phyloP scores from a whole-genome alignment of 1,140 invertebrate species.

The Holotrichia oblita region DNA sequence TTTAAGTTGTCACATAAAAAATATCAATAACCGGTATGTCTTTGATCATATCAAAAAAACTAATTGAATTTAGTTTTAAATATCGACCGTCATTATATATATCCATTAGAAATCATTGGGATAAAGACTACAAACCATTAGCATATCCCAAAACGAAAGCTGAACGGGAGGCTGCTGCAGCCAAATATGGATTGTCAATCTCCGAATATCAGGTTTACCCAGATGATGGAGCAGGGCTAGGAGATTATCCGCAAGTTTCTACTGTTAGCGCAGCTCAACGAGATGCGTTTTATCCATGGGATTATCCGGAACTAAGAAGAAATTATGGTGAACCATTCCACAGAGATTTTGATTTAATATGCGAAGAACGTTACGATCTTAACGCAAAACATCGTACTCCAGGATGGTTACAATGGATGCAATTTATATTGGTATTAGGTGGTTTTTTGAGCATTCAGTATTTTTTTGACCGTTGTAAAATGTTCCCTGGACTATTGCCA shows the following conservation, averaged over 20 bases:
- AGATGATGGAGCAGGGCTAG: conserved; percentile 76
- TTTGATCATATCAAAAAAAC: conserved; percentile 44
- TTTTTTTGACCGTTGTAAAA: conserved; percentile 67
- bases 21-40: conserved; percentile 34
- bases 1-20: background rate
- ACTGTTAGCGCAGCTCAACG: conserved; percentile 70
- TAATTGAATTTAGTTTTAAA: conserved; percentile 41
- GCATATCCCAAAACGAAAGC: conserved; percentile 79
- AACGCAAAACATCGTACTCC: conserved; percentile 63
- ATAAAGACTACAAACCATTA: conserved; percentile 84
- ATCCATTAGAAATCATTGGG: conserved; percentile 63
- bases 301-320: conserved; percentile 79
- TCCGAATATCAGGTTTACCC: conserved; percentile 87
- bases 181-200: conserved; percentile 85
- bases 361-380: conserved; percentile 70
- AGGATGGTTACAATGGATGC: conserved; percentile 60
- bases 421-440: conserved; percentile 66
- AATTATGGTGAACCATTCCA: conserved; percentile 84
- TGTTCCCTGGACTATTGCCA: conserved; percentile 66
- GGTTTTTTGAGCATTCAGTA: conserved; percentile 62
- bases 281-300: conserved; percentile 85
- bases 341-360: conserved; percentile 66
- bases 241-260: conserved; percentile 91
- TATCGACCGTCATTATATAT: conserved; percentile 42
- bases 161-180: conserved; percentile 80